A percentile compares a stretch with the other conserved stretches of the same genome.
These are phyloP conservation scores for Cygnus olor DNA, from an alignment of 2,797 vertebrate species.

Conservation along the genomic window DNA sequence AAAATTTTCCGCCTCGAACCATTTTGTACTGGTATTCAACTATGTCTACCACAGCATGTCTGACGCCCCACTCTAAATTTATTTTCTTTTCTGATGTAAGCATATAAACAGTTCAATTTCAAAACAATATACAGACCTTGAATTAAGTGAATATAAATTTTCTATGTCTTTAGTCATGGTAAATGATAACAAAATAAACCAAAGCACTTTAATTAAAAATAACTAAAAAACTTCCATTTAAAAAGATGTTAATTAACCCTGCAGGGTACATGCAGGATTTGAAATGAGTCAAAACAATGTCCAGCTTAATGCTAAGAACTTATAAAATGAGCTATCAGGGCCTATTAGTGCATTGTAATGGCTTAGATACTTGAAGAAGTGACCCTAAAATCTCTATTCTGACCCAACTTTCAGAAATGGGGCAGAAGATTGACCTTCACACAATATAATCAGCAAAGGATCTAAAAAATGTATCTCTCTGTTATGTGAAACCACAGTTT, in stretches of 20 bases:
- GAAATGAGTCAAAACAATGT: conserved; percentile 70
- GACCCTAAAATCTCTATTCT: conserved; percentile 86
- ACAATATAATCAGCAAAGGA: conserved; percentile 75
- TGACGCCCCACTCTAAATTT: neutral
- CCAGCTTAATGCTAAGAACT: conserved; percentile 70
- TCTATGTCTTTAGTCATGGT: neutral
- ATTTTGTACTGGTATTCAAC: neutral
- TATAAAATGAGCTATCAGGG: conserved; percentile 83
- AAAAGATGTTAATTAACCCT: conserved; percentile 71
- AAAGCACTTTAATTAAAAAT: conserved; percentile 29
- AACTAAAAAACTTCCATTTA: conserved; percentile 22
- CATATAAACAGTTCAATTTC: neutral
- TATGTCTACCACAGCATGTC: neutral
- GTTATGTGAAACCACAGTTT: conserved; percentile 74
- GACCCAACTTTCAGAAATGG: conserved; percentile 80
- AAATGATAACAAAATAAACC: neutral
- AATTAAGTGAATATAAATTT: neutral
- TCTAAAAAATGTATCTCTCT: conserved; percentile 76
- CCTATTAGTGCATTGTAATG: conserved; percentile 89
- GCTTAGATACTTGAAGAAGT: conserved; percentile 90
- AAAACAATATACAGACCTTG: neutral
- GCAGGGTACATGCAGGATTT: conserved; percentile 63
- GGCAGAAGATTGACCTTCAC: conserved; percentile 73
- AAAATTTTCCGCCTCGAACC: neutral
- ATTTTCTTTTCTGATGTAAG: no score